Evolutionary conservation across 2,888 invertebrate genomes (phyloP).

Genomic region (Fissipunctia ypsillon): DNA sequence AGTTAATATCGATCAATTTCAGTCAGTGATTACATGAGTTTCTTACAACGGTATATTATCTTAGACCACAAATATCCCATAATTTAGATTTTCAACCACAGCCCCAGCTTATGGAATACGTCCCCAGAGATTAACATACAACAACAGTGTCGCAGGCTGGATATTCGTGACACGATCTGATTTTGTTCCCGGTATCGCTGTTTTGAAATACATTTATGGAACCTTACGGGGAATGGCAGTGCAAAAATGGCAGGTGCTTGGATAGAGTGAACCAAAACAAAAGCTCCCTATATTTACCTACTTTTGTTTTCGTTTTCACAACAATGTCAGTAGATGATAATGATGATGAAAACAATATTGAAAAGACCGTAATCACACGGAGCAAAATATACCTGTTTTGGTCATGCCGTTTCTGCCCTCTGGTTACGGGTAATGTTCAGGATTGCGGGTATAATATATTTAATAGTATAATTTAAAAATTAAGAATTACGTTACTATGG

Average conservation of each 20-base stretch:
- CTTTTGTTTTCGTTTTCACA: background rate
- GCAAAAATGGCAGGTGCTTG: constrained; percentile 18
- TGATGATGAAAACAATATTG: background rate
- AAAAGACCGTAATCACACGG: background rate
- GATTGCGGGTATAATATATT: no score
- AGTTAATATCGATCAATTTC: background rate
- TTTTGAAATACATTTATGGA: constrained; percentile 58
- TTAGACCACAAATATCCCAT: background rate
- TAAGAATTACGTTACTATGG: no score
- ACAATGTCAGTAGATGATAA: no score
- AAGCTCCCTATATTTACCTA: background rate
- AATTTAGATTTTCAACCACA: constrained; percentile 11
- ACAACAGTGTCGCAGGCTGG: constrained; percentile 39
- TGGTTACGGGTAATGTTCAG: no score
- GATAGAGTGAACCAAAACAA: background rate
- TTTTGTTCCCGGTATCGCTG: constrained; percentile 52
- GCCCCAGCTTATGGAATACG: constrained; percentile 51
- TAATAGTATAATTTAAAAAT: no score
- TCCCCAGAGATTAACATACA: constrained; percentile 64
- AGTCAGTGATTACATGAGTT: background rate
- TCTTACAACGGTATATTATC: background rate
- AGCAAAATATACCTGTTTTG: background rate
- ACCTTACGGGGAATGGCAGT: constrained; percentile 2
- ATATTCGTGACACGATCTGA: constrained; percentile 66
- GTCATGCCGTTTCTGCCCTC: no score